A percentile compares a stretch with the other conserved stretches of the same genome.
These are phyloP conservation scores for Acrossocheilus wenchowensis DNA, from an alignment of 2,797 vertebrate species.

Conservation along the genomic window DNA sequence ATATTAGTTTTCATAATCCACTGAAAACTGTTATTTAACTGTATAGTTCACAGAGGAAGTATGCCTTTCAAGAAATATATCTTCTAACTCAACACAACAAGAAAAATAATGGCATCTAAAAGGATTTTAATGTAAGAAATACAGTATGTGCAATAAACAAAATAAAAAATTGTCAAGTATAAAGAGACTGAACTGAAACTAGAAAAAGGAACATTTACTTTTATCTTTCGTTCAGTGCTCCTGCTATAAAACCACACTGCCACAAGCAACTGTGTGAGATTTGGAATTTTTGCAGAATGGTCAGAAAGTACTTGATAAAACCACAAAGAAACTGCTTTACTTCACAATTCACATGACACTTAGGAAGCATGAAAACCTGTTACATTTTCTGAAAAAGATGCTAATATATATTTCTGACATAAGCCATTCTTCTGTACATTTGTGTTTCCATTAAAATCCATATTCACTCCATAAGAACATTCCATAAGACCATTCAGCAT, in stretches of 20 bases:
- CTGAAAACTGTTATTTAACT: not conserved
- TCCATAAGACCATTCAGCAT: not conserved
- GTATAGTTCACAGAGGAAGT: not conserved
- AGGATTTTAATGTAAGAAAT: not conserved
- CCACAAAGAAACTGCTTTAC: not conserved
- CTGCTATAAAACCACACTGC: not conserved
- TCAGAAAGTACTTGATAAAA: not conserved
- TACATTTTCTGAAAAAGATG: not conserved
- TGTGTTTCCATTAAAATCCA: not conserved
- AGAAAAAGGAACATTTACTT: not conserved
- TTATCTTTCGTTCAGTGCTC: not conserved
- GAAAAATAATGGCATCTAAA: not conserved
- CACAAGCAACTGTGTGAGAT: not conserved
- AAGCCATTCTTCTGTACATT: not conserved
- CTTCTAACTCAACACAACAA: not conserved
- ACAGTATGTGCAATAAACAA: not conserved
- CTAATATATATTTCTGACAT: not conserved
- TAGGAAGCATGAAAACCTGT: not conserved
- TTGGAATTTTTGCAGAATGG: not conserved
- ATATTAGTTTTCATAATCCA: not conserved
- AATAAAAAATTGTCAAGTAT: not conserved
- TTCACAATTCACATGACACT: not conserved
- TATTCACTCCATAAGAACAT: too few relatives aligned
- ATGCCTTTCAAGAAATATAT: not conserved
- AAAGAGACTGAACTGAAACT: not conserved